Base-by-base conservation (phyloP, 2,888 invertebrate species). In the Callyntrura guangdongensis region DNA sequence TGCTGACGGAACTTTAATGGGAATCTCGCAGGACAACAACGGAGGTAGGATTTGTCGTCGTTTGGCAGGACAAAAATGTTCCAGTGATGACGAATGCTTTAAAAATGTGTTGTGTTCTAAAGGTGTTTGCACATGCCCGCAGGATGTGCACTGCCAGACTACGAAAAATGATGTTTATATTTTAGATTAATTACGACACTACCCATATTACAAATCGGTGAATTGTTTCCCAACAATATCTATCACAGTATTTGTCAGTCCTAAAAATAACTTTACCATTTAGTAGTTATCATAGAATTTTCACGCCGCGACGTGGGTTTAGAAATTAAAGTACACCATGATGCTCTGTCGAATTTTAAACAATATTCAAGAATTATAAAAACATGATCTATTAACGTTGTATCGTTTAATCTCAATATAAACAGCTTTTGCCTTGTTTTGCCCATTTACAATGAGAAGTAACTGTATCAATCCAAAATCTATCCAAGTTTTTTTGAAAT, bases 1-100 rank as follows among this genome's bases (percentile, higher is more conserved):
- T 25, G 12, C 59, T 0, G 91, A 89, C 53, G 91, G 89, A 22
- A 89, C 86, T 3, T 27, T 86, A 8, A 91, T 45, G 53, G 84
- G 88, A 14, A 47, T 82, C 0, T 25, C 82, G 4, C 22, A 20
- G 45, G 89, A 91, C 25, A 20, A 36, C 1, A 25, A 91, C 14
- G 89, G 89, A 11, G 77, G 25, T 22, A 9, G 81, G 22, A 81
- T 61, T 1, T 91, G 91, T 36, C 27, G 82, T 6, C 61, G 69
- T 0, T 36, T 91, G 2, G 85, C 85, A 14, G 85, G 86, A n/a
- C 88, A 91, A 61, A 85, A 77, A 9, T 91, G 91, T 25, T 45
- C 72, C 11, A 20, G 49, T 4, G 79, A 84, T 79, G 79, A 14
- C 2, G 85, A 91, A 17, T 91, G 90, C n/a, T 79, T 79, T 25